phyloP scores from a whole-genome alignment of 2,113 vertebrate species.

The Himantopus leucocephalus region DNA sequence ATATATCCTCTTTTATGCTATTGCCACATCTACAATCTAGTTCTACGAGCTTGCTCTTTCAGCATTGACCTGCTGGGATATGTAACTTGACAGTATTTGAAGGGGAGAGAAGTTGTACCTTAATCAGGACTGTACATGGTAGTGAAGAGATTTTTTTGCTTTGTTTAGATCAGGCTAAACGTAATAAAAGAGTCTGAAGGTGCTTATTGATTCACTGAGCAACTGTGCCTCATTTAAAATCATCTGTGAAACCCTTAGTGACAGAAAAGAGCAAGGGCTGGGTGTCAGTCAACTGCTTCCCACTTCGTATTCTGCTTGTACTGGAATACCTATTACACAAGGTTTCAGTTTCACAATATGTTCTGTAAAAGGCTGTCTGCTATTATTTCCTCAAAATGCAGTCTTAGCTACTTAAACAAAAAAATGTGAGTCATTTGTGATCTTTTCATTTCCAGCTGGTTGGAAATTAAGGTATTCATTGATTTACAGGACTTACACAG shows the following conservation, averaged over 20 bases:
- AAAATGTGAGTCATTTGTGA: not conserved
- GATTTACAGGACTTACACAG: not conserved
- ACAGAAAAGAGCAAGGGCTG: not conserved
- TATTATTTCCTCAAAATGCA: not conserved
- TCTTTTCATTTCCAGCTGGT: not conserved
- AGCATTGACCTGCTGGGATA: not conserved
- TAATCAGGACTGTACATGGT: not conserved
- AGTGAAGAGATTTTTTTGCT: not conserved
- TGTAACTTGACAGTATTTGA: not conserved
- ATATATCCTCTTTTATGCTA: not conserved
- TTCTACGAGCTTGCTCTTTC: not conserved
- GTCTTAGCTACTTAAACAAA: not conserved
- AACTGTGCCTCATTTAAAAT: not conserved
- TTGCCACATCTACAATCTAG: not conserved
- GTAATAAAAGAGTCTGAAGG: not conserved
- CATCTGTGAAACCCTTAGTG: not conserved
- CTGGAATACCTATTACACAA: not conserved
- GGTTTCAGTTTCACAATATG: not conserved
- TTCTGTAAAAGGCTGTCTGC: not conserved
- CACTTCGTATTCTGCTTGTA: not conserved
- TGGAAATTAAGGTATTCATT: not conserved
- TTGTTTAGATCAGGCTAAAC: not conserved
- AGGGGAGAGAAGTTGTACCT: not conserved
- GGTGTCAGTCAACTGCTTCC: not conserved
- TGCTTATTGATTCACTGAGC: not conserved